Evolutionary conservation across 2,797 vertebrate genomes (phyloP).

Genomic region (Amphiprion clarkii): DNA sequence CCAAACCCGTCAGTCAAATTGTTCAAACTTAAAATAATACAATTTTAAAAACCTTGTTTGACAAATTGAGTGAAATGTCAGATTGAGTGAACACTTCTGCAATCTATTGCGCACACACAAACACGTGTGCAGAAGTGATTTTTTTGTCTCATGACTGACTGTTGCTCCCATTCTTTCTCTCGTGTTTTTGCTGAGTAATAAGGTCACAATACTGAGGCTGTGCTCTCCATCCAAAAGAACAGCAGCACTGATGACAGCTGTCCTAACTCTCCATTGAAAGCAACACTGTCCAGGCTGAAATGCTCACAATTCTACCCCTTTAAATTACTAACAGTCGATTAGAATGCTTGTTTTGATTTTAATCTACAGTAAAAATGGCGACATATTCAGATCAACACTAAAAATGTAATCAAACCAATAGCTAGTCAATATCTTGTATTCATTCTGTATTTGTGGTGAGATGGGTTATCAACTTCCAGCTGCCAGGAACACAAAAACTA

Average conservation of each 20-base stretch:
- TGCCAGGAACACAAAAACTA: no score
- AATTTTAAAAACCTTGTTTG: neutral
- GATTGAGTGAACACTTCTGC: neutral
- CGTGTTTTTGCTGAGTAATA: slow-evolving; percentile 37
- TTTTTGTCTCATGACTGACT: slow-evolving; percentile 44
- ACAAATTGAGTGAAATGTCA: neutral
- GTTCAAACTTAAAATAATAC: neutral
- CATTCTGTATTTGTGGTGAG: no score
- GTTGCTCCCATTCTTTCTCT: slow-evolving; percentile 16
- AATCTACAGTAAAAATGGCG: no score
- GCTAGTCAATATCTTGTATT: no score
- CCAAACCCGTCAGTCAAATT: neutral
- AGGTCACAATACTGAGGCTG: slow-evolving; percentile 21
- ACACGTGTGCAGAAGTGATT: slow-evolving; percentile 9
- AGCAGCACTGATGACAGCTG: neutral
- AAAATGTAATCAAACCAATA: no score
- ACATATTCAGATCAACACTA: no score
- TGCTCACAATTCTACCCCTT: neutral
- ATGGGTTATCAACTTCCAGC: no score
- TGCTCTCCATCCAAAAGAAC: neutral
- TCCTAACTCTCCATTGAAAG: neutral
- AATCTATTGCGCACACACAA: neutral
- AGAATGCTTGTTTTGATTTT: neutral
- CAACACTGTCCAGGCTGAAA: neutral
- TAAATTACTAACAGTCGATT: neutral